These are phyloP conservation scores for Baccha elongata DNA, from an alignment of 2,888 invertebrate genomes.

Conservation along the genomic window DNA sequence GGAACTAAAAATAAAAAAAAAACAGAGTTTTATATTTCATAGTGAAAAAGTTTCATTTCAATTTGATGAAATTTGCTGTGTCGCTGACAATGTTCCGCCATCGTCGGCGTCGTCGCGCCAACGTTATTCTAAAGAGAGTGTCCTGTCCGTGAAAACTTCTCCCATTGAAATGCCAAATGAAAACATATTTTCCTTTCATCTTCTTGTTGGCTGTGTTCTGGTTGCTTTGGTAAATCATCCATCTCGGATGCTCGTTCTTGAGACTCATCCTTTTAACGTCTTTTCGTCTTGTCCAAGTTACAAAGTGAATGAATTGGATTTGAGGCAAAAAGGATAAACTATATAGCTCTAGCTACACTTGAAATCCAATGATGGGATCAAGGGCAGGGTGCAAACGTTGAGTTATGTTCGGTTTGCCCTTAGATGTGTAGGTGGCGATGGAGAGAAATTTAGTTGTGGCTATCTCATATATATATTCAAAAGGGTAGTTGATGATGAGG, in stretches of 20 bases:
- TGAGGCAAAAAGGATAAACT: constrained; percentile 61
- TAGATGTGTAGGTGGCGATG: constrained; percentile 1
- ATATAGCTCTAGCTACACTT: constrained; percentile 41
- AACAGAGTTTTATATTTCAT: constrained; percentile 60
- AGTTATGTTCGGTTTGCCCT: constrained; percentile 41
- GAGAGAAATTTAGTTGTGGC: background rate
- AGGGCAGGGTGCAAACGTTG: constrained; percentile 50
- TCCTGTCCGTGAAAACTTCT: constrained; percentile 59
- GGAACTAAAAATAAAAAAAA: background rate
- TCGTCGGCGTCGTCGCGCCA: background rate
- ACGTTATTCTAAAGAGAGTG: background rate
- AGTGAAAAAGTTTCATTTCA: constrained; percentile 69
- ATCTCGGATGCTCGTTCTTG: constrained; percentile 10
- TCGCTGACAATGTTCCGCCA: constrained; percentile 54
- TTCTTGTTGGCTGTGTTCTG: constrained; percentile 4
- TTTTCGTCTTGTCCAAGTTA: constrained; percentile 62
- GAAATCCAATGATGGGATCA: constrained; percentile 72
- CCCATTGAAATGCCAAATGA: constrained; percentile 63
- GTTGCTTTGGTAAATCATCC: background rate
- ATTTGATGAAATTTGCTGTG: constrained; percentile 66
- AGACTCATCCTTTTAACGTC: constrained; percentile 16
- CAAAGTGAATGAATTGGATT: constrained; percentile 72
- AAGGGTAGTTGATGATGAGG: constrained; percentile 68
- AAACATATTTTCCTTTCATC: constrained; percentile 53
- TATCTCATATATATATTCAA: background rate